These are phyloP conservation scores for Chelidonichthys spinosus DNA, from an alignment of 2,797 vertebrate species.

Conservation along the genomic window DNA sequence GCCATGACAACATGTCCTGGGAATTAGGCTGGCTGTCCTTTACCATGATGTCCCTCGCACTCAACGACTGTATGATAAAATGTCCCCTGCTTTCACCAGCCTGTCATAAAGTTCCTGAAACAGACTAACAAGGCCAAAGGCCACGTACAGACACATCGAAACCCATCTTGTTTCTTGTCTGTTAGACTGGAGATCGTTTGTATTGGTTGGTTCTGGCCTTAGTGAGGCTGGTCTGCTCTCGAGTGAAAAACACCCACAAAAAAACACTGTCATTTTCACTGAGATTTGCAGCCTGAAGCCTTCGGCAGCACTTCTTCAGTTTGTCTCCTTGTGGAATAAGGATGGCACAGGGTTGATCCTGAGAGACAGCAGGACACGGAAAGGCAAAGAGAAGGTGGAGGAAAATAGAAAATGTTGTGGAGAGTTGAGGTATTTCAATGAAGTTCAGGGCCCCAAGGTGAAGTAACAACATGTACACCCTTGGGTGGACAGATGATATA, in stretches of 20 bases:
- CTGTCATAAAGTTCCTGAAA: conserved; percentile 50
- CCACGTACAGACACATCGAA: conserved; percentile 53
- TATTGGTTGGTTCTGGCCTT: conserved; percentile 9
- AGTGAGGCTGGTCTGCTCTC: conserved; percentile 13
- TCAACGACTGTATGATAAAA: conserved; percentile 16
- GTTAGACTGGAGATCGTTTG: conserved; percentile 25
- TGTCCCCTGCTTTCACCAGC: conserved; percentile 29
- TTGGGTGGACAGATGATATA: neutral
- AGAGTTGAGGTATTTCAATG: neutral
- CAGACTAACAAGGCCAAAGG: conserved; percentile 56
- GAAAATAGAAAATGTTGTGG: neutral
- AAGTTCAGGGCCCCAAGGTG: neutral
- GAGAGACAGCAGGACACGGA: conserved; percentile 9
- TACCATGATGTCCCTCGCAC: neutral
- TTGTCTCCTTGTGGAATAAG: conserved; percentile 10
- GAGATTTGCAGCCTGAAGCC: conserved; percentile 37
- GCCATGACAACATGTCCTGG: neutral
- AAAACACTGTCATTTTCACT: conserved; percentile 11
- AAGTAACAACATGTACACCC: neutral
- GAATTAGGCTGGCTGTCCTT: neutral
- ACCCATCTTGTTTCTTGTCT: conserved; percentile 50
- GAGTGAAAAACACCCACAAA: neutral
- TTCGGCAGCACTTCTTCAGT: neutral
- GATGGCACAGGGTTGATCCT: conserved; percentile 11
- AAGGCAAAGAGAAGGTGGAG: neutral